Evolutionary conservation across 2,797 vertebrate species (phyloP).

Genomic region (Pseudochromis fuscus): DNA sequence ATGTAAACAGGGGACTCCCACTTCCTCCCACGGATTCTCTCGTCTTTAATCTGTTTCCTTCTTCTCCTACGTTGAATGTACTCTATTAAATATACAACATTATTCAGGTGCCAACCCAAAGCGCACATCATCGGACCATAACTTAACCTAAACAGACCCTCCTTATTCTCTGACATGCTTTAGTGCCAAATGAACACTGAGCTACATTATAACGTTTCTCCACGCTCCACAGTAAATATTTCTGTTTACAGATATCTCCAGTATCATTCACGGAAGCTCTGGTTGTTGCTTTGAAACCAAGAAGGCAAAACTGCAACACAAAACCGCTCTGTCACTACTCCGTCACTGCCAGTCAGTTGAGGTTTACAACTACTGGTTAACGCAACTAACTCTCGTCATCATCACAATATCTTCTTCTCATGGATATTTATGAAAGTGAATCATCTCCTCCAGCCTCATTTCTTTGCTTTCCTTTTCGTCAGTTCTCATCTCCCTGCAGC

Average conservation of each 20-base stretch:
- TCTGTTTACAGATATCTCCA: conserved; percentile 47
- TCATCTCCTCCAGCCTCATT: conserved; percentile 61
- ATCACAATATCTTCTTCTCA: too few species aligned
- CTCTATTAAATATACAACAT: background rate
- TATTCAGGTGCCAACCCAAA: conserved; percentile 1
- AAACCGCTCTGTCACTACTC: conserved; percentile 17
- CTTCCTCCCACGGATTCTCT: conserved; percentile 84
- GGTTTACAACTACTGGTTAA: conserved; percentile 28
- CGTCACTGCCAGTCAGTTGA: conserved; percentile 66
- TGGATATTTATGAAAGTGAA: conserved; percentile 63
- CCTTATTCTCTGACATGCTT: background rate
- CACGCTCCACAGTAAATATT: background rate
- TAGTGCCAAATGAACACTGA: background rate
- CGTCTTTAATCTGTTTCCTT: conserved; percentile 20
- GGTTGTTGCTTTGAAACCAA: conserved; percentile 60
- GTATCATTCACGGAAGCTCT: conserved; percentile 48
- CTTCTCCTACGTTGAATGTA: conserved; percentile 20
- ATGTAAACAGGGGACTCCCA: conserved; percentile 77
- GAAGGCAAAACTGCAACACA: conserved; percentile 32
- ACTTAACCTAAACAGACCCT: background rate
- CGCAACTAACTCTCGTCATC: conserved; percentile 7
- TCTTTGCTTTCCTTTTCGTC: conserved; percentile 60
- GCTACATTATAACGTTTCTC: background rate
- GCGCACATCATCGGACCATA: background rate
- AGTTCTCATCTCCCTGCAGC: conserved; percentile 17